Evolutionary conservation across 2,113 vertebrate genomes (phyloP).

Genomic region (Solenodon paradoxus): DNA sequence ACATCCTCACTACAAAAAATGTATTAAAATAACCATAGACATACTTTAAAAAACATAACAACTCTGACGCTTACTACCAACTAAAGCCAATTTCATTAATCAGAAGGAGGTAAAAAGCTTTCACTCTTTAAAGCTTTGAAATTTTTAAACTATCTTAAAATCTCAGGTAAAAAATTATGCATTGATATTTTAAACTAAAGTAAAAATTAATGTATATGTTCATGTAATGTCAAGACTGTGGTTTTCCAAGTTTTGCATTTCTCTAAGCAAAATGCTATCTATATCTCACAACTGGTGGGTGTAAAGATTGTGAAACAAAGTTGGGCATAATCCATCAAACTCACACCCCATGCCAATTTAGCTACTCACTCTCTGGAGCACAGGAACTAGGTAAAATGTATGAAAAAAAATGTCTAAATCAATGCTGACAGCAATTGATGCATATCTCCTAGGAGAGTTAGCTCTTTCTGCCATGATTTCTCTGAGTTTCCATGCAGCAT

Average conservation of each 20-base stretch:
- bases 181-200: constrained; percentile 66
- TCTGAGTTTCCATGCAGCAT: background rate
- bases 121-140: constrained; percentile 38
- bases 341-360: constrained; percentile 66
- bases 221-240: constrained; percentile 45
- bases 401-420: constrained; percentile 60
- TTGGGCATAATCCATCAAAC: constrained; percentile 71
- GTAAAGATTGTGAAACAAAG: constrained; percentile 73
- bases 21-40: constrained; percentile 10
- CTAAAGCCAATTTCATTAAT: background rate
- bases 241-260: constrained; percentile 65
- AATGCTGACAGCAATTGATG: constrained; percentile 34
- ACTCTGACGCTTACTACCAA: background rate
- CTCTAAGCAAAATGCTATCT: constrained; percentile 76
- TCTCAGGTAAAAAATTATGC: constrained; percentile 39
- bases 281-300: constrained; percentile 72
- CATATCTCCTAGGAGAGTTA: background rate
- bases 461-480: constrained; percentile 7
- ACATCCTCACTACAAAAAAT: background rate
- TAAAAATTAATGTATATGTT: constrained; percentile 56
- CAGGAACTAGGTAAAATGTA: constrained; percentile 65
- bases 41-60: background rate
- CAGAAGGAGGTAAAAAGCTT: background rate
- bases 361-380: constrained; percentile 46
- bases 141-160: constrained; percentile 50